Evolutionary conservation across 2,888 invertebrate species (phyloP).

Genomic region (Neoscelio sp.): DNA sequence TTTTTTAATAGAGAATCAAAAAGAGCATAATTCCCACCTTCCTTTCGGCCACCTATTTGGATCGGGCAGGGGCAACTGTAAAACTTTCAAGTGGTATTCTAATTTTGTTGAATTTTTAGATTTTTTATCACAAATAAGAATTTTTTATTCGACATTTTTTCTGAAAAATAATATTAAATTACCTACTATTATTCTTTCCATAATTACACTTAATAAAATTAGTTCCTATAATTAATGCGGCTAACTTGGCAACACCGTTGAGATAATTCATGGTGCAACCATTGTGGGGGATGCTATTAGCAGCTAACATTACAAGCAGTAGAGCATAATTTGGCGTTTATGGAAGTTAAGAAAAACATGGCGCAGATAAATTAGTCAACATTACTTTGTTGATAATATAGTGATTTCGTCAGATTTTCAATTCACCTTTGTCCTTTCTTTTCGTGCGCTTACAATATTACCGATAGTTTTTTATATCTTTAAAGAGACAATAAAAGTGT

Average conservation of each 20-base stretch:
- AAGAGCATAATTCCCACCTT: too few species aligned
- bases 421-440: neutral
- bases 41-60: too few species aligned
- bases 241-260: slow-evolving; percentile 11
- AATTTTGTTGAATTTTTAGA: too few species aligned
- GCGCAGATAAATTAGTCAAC: slow-evolving; percentile 15
- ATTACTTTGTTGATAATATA: slow-evolving; percentile 25
- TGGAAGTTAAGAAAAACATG: slow-evolving; percentile 21
- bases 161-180: slow-evolving; percentile 22
- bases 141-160: slow-evolving; percentile 34
- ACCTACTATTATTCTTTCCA: too few species aligned
- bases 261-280: slow-evolving; percentile 29
- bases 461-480: too few species aligned
- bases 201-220: too few species aligned
- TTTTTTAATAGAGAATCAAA: too few species aligned
- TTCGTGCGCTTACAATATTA: too few species aligned
- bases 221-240: slow-evolving; percentile 3
- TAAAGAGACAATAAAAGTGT: too few species aligned
- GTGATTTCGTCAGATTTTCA: neutral
- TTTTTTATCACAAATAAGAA: slow-evolving; percentile 14
- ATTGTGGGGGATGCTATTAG: slow-evolving; percentile 22
- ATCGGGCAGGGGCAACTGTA: too few species aligned
- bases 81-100: neutral
- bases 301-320: slow-evolving; percentile 29
- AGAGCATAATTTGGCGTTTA: slow-evolving; percentile 16